phyloP scores from a whole-genome alignment of 2,888 invertebrate species.

The Argyra leucocephala region DNA sequence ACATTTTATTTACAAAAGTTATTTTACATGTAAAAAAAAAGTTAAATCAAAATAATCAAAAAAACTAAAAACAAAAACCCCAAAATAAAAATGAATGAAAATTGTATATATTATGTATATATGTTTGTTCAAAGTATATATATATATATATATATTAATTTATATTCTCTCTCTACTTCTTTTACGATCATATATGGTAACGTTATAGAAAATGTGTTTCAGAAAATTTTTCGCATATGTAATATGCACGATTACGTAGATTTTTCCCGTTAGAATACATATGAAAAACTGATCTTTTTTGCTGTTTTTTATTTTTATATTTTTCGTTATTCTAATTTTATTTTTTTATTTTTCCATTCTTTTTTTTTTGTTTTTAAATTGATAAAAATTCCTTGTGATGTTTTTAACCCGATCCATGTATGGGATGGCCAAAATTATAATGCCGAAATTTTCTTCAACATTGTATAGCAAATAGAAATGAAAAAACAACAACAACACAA shows the following conservation, averaged over 20 bases:
- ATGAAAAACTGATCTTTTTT: not conserved
- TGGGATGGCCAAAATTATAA: conserved; percentile 22
- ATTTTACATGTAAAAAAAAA: too few relatives aligned
- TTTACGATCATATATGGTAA: conserved; percentile 25
- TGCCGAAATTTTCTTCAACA: not conserved
- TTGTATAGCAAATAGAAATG: not conserved
- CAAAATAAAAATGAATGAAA: not conserved
- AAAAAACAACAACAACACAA: too few relatives aligned
- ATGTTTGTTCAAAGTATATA: too few relatives aligned
- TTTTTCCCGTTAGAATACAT: not conserved
- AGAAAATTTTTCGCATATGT: conserved; percentile 13
- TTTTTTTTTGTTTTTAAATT: not conserved
- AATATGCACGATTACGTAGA: not conserved
- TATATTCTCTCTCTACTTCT: not conserved
- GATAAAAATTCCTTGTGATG: conserved; percentile 14
- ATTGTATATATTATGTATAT: not conserved
- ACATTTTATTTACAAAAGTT: too few relatives aligned
- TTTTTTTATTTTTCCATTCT: too few relatives aligned
- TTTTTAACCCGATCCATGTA: conserved; percentile 21
- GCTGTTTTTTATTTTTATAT: not conserved
- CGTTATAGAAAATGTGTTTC: conserved; percentile 17
- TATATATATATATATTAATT: not conserved
- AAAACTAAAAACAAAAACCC: not conserved
- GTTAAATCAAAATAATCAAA: too few relatives aligned
- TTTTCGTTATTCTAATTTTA: not conserved